phyloP scores from a whole-genome alignment of 2,888 invertebrate genomes.

The Diaphora mendica region DNA sequence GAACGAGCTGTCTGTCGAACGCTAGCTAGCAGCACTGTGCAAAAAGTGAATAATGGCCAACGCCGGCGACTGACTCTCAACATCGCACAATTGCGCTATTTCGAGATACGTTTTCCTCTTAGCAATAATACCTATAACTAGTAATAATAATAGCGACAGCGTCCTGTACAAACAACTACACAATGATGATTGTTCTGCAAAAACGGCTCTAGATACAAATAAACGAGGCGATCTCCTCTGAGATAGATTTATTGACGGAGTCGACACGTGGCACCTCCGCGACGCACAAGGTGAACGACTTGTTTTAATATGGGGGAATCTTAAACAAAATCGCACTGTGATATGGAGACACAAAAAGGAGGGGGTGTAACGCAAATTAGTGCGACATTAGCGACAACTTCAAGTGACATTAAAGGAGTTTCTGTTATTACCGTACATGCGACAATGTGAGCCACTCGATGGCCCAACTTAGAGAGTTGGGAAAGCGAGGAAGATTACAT shows the following conservation, averaged over 20 bases:
- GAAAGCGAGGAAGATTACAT: slow-evolving; percentile 67
- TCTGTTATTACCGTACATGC: slow-evolving; percentile 66
- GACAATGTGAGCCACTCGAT: slow-evolving; percentile 62
- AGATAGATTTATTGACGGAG: slow-evolving; percentile 55
- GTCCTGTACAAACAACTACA: slow-evolving; percentile 58
- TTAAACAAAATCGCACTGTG: slow-evolving; percentile 58
- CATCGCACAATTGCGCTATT: slow-evolving; percentile 77
- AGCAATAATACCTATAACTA: slow-evolving; percentile 65
- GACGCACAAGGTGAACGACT: slow-evolving; percentile 72
- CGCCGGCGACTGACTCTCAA: slow-evolving; percentile 54
- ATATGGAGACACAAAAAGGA: slow-evolving; percentile 56
- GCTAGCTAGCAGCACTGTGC: slow-evolving; percentile 60
- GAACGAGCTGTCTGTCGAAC: slow-evolving; percentile 63
- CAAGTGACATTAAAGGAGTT: slow-evolving; percentile 67
- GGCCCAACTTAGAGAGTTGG: slow-evolving; percentile 63
- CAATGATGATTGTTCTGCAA: slow-evolving; percentile 61
- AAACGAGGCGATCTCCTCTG: slow-evolving; percentile 40
- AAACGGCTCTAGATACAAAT: slow-evolving; percentile 54
- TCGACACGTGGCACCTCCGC: slow-evolving; percentile 61
- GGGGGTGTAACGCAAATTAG: slow-evolving; percentile 64
- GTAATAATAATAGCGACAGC: slow-evolving; percentile 66
- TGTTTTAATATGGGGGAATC: slow-evolving; percentile 57
- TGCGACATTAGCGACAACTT: slow-evolving; percentile 65
- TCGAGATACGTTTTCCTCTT: slow-evolving; percentile 80
- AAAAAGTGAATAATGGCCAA: slow-evolving; percentile 79